Evolutionary conservation across 2,888 invertebrate genomes (phyloP).

Genomic region (Chrysomela aeneicollis): DNA sequence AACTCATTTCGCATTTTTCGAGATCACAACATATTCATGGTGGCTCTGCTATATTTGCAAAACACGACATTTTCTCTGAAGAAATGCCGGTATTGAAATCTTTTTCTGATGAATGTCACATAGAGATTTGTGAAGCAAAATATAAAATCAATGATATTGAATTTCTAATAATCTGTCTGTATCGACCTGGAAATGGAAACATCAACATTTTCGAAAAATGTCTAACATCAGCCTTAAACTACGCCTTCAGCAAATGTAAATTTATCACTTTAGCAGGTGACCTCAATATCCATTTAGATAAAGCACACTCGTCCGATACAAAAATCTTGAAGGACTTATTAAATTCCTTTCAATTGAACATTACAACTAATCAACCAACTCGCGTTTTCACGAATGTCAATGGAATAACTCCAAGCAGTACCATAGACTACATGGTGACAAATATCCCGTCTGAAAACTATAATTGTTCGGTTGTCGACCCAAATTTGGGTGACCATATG

Average conservation of each 20-base stretch:
- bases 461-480: conserved; percentile 12
- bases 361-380: conserved; percentile 1
- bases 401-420: conserved; percentile 4
- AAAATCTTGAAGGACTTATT: conserved; percentile 5
- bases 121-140: too few species aligned
- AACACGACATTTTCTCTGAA: too few species aligned
- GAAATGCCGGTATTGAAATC: too few species aligned
- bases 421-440: neutral
- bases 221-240: too few species aligned
- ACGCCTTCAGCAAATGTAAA: neutral
- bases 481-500: neutral
- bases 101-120: too few species aligned
- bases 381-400: conserved; percentile 11
- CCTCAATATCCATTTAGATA: conserved; percentile 6
- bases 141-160: too few species aligned
- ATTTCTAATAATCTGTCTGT: too few species aligned
- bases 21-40: too few species aligned
- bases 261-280: neutral
- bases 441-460: conserved; percentile 4
- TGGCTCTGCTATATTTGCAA: too few species aligned
- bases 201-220: too few species aligned
- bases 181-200: too few species aligned
- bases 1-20: too few species aligned
- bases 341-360: neutral
- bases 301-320: neutral